Evolutionary conservation across 1,140 invertebrate species (phyloP).

Genomic region (Sipha flava): DNA sequence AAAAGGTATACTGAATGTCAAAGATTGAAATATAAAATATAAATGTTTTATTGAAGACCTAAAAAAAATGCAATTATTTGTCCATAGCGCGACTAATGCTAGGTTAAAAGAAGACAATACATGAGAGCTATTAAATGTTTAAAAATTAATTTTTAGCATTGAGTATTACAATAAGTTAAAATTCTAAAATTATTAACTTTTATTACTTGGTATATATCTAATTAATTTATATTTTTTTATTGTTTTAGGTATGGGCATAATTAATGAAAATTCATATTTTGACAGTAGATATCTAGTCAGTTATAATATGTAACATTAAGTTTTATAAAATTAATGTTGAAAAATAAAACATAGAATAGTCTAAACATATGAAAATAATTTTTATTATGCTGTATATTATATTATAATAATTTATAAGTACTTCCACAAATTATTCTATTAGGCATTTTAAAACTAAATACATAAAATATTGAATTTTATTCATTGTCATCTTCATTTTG

Average conservation of each 20-base stretch:
- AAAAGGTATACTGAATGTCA: too few relatives aligned
- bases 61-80: too few relatives aligned
- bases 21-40: too few relatives aligned
- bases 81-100: too few relatives aligned
- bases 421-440: neutral
- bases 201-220: too few relatives aligned
- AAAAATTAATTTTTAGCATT: too few relatives aligned
- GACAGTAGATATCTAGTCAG: slow-evolving; percentile 20
- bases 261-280: neutral
- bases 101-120: too few relatives aligned
- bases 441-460: neutral
- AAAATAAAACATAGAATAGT: slow-evolving; percentile 5
- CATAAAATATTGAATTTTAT: neutral
- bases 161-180: too few relatives aligned
- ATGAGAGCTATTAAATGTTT: too few relatives aligned
- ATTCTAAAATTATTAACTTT: too few relatives aligned
- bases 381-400: slow-evolving; percentile 14
- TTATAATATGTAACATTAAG: neutral
- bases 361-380: slow-evolving; percentile 8
- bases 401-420: slow-evolving; percentile 18
- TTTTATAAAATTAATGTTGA: neutral
- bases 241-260: slow-evolving; percentile 21
- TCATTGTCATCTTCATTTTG: slow-evolving; percentile 9
- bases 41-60: too few relatives aligned
- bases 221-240: neutral